Conservation (phyloP, 64 coral and sea anemone genomes). For the Hydrozoanthus tunicans region DNA sequence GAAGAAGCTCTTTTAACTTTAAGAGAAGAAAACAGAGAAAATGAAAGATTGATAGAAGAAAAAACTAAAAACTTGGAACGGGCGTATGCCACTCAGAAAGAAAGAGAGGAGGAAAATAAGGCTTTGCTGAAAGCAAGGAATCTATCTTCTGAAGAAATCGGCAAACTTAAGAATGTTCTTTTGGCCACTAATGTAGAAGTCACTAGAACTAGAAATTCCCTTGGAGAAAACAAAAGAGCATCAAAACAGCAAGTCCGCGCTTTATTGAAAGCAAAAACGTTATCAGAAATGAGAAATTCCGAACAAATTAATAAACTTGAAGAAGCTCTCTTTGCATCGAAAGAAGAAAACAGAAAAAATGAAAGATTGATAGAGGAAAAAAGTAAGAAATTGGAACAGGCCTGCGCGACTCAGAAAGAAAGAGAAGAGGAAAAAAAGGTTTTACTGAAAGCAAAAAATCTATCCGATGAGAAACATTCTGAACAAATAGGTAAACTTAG, state of each 20-base stretch:
- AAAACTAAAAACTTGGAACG: neutral
- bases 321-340: neutral
- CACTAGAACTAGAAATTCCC: neutral
- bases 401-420: neutral
- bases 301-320: conserved; percentile 1
- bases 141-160: neutral
- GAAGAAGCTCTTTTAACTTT: neutral
- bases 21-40: neutral
- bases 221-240: neutral
- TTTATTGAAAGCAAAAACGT: neutral
- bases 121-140: neutral
- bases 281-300: conserved; percentile 1
- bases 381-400: neutral
- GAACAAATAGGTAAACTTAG: conserved; percentile 16
- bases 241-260: neutral
- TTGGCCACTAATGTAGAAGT: neutral
- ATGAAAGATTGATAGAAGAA: neutral
- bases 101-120: neutral
- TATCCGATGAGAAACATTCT: neutral
- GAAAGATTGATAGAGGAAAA: neutral
- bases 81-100: neutral
- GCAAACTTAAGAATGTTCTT: conserved; percentile 6
- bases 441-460: neutral
- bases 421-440: neutral
- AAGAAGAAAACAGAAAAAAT: conserved; percentile 11